A percentile compares a stretch with the other conserved stretches of the same genome.
phyloP scores from a whole-genome alignment of 1,140 invertebrate species.

The Calliopsis andreniformis region DNA sequence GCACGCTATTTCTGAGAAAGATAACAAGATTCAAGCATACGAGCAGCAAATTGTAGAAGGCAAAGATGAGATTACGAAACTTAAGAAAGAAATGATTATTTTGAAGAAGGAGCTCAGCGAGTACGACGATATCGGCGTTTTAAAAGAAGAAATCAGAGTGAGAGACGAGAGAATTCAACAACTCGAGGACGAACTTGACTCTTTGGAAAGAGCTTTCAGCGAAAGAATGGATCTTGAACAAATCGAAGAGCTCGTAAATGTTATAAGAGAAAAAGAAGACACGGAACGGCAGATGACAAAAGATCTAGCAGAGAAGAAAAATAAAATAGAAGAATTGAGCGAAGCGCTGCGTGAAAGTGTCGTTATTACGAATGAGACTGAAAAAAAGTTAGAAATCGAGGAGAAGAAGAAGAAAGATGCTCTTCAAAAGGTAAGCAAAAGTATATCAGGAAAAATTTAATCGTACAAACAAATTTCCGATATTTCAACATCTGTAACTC shows the following conservation, averaged over 20 bases:
- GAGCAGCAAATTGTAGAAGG: constrained; percentile 68
- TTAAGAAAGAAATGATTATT: constrained; percentile 57
- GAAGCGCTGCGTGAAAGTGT: constrained; percentile 85
- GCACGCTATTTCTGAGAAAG: constrained; percentile 69
- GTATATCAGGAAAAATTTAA: background rate
- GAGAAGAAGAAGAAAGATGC: constrained; percentile 84
- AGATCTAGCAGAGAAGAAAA: constrained; percentile 59
- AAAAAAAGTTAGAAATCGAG: constrained; percentile 84
- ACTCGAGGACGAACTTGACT: constrained; percentile 73
- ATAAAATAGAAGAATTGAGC: constrained; percentile 69
- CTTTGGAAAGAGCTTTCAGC: constrained; percentile 71
- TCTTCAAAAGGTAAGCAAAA: constrained; percentile 83
- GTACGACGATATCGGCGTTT: constrained; percentile 64
- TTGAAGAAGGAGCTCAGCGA: constrained; percentile 63
- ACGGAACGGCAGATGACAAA: constrained; percentile 61
- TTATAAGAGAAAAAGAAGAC: constrained; percentile 73
- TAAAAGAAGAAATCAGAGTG: constrained; percentile 73
- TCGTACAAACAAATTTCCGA: too few species aligned
- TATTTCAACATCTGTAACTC: too few species aligned
- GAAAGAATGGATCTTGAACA: constrained; percentile 75
- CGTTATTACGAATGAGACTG: constrained; percentile 84
- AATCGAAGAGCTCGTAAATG: constrained; percentile 72
- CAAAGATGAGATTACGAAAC: constrained; percentile 63
- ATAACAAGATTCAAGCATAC: constrained; percentile 70
- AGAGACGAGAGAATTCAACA: constrained; percentile 69